Base-by-base conservation (phyloP, 2,113 vertebrate genomes). In the Oncorhynchus keta region DNA sequence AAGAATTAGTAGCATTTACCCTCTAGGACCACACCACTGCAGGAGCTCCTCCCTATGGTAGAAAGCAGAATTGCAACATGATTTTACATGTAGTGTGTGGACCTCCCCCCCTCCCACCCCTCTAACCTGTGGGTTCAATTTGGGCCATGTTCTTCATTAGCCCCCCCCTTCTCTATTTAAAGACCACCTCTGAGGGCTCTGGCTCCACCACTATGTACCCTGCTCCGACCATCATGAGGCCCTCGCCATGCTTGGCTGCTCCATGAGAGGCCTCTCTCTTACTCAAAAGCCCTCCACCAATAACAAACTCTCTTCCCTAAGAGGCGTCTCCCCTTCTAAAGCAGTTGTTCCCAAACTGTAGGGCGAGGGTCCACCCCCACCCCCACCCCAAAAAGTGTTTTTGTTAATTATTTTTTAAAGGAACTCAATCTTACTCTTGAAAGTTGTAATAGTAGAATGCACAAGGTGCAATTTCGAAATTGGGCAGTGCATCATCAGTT, bases 1-100 rank as follows among this genome's bases (percentile, higher is more conserved):
- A 89, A 88, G 80, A 89, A 91, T 80, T 73, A 72, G 65, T 87
- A 91, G 77, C 89, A 87, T 74, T 76, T 88, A 30, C 68, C 75
- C 30, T 75, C 64, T 0, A 79, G 59, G 1, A 76, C 2, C 5
- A 45, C 39, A 45, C 9, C 9, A 45, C 48, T 14, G 66, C 75
- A 92, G 77, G 1, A 32, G 77, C 65, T 1, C 84, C 3, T 0
- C 76, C 67, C 71, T 80, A 80, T 90, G 88, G 84, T n/a, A 18
- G 24, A 49, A 76, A 77, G 0, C 87, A 85, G 2, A 45, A 55
- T 70, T 68, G 30, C 22, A 13, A 39, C 39, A 45, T 20, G 0
- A 48, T 55, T 55, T 3, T 55, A 55, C 51, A 55, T 55, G 51
- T 13, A 18, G 1, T 18, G 51, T 55, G 39, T 45, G 39, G 8